phyloP scores from a whole-genome alignment of 1,140 invertebrate genomes.

The Arion vulgaris region DNA sequence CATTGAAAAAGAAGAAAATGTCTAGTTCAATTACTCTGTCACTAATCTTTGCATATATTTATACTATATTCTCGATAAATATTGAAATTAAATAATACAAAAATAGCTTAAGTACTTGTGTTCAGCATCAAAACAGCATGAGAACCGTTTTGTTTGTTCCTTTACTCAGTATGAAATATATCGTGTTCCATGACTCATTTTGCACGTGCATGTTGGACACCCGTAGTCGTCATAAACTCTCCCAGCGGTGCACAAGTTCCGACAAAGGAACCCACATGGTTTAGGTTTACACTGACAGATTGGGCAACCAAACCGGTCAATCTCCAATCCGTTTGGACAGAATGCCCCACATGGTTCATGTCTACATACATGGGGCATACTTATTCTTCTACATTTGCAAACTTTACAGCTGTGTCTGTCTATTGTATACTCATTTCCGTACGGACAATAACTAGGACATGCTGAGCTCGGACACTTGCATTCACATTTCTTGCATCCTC shows the following conservation, averaged over 20 bases:
- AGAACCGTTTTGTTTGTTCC: too few species aligned
- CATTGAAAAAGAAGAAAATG: too few species aligned
- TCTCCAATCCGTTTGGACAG: not conserved
- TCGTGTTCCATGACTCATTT: not conserved
- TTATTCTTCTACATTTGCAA: not conserved
- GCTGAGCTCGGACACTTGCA: not conserved
- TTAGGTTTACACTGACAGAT: constrained; percentile 12
- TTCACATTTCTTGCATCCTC: not conserved
- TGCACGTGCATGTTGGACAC: constrained; percentile 19
- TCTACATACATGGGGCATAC: not conserved
- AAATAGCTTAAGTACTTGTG: too few species aligned
- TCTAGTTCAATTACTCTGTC: too few species aligned
- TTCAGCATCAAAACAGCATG: too few species aligned
- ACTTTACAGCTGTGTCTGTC: not conserved
- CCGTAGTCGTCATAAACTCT: not conserved
- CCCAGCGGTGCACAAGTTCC: not conserved
- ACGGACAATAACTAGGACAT: not conserved
- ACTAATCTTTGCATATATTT: too few species aligned
- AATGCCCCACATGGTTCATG: not conserved
- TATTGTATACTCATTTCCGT: not conserved
- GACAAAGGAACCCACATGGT: not conserved
- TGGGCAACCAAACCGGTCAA: not conserved
- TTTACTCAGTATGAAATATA: not conserved
- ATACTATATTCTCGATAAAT: too few species aligned
- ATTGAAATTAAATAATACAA: too few species aligned